Base-by-base conservation (phyloP, 2,113 vertebrate genomes). In the Gila orcuttii region DNA sequence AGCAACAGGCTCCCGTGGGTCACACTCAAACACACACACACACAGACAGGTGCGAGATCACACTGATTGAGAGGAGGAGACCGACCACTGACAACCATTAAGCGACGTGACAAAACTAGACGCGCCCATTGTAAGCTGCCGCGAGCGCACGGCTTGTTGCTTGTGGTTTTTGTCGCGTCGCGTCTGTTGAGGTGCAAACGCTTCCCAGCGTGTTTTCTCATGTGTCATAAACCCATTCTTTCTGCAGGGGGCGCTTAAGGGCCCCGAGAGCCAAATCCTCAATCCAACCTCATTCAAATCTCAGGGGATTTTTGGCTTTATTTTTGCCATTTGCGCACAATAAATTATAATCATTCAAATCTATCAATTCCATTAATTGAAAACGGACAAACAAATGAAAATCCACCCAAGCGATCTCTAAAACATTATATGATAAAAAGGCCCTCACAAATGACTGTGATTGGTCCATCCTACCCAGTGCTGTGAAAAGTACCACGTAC, bases 1-100 rank as follows among this genome's bases (percentile, higher is more conserved):
- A 47, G 47, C 79, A 88, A 79, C 87, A 87, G 89, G 88, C 66
- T 68, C 31, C 31, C 82, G 15, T 88, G 89, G 88, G 81, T 91
- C 87, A 90, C 59, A 10, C 47, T 5, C 50, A 64, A 60, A 83
- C 90, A 69, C 28, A 25, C 83, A 92, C 28, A 66, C 69, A 84
- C 90, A 68, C 25, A 45, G 75, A 91, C 93, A 93, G 91, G 93
- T 93, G 92, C 90, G 28, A 33, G 55, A 21, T 79, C 73, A 33
- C 10, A 28, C n/a, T 79, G 62, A 84, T 25, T 42, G 57, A 73
- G 79, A 74, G 50, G 73, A 82, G 71, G 82, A 81, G 82, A 55
- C 39, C 75, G 17, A 73, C 64, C 25, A 52, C 7, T 33, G 25
- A 52, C 57, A 83, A 23, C 39, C 52, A 17, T 17, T 17, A 23